Evolutionary conservation across 2,888 invertebrate species (phyloP), one percentile per base, ranked within the genome.

Genomic region (Leptodirus hochenwartii): DNA sequence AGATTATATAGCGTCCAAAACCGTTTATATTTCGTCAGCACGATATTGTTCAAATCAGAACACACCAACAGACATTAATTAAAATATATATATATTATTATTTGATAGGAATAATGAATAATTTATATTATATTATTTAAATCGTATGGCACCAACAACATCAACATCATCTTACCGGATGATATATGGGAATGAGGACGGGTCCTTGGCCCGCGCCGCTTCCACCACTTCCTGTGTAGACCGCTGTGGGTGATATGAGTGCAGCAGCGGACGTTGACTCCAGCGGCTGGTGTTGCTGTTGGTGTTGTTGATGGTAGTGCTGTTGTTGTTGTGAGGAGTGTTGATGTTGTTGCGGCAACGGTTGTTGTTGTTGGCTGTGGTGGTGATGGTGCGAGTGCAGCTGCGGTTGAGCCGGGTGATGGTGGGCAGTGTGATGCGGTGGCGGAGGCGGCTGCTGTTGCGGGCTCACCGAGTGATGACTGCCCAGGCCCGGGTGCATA

Each of bases 271-370:
- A 17, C 31, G 35, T 15, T 31, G 35, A 35, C 36, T 37, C 35
- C 34, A 35, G 36, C 37, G 35, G 29, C 31, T 31, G 29, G 33
- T 42, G 42, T 36, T 43, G 51, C 39, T 52, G 50, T 55, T 56
- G 50, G 51, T 52, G 47, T 53, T 54, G 43, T 52, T 54, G 37
- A 15, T 35, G 35, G 29, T 34, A 34, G 23, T 35, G 30, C 4
- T n/a, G n/a, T n/a, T n/a, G n/a, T n/a, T n/a, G 31, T 24, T 11
- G 23, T 24, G 17, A 30, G 16, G 14, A 41, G 38, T 43, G 41
- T 34, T 41, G 37, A 27, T 39, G 37, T 29, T 42, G 40, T 25
- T 37, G 37, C 17, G 37, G 35, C 30, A 34, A 34, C 26, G 37
- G 30, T 3, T n/a, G n/a, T n/a, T n/a, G n/a, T n/a, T n/a, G 31